phyloP scores from a whole-genome alignment of 53 echinoderm and acorn worm genomes.

The Echinometra lucunter region DNA sequence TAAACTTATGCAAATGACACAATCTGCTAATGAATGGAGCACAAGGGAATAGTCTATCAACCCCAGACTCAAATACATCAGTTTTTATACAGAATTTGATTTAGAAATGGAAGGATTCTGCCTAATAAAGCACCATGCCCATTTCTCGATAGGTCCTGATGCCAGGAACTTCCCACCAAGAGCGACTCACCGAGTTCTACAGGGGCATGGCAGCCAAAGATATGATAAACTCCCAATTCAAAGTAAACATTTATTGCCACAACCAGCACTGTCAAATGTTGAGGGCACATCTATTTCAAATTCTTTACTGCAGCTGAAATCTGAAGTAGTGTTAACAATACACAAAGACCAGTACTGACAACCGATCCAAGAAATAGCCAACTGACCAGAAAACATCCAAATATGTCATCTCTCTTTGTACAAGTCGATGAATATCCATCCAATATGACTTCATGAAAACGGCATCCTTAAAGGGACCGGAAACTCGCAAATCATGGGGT shows the following conservation, averaged over 20 bases:
- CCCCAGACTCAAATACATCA: neutral
- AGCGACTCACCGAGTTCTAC: neutral
- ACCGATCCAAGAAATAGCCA: too few species aligned
- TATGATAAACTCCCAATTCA: too few species aligned
- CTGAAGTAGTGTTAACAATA: too few species aligned
- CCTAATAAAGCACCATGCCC: neutral
- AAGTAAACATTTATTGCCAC: neutral
- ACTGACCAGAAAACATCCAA: too few species aligned
- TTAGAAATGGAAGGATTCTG: neutral
- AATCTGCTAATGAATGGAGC: neutral
- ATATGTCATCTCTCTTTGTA: too few species aligned
- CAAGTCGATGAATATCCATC: too few species aligned
- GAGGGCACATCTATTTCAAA: neutral
- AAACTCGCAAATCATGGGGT: too few species aligned
- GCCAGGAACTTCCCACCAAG: neutral
- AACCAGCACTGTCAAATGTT: too few species aligned
- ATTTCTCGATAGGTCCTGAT: neutral
- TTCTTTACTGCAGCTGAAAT: neutral
- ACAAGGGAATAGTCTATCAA: neutral
- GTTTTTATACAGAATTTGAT: neutral
- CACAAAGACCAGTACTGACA: too few species aligned
- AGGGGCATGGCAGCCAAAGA: too few species aligned
- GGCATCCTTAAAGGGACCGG: too few species aligned
- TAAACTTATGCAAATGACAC: conserved; percentile 5
- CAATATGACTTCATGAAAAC: too few species aligned